These are phyloP conservation scores for Pseudomugil tenellus DNA, from an alignment of 2,797 vertebrate species.

Conservation along the genomic window DNA sequence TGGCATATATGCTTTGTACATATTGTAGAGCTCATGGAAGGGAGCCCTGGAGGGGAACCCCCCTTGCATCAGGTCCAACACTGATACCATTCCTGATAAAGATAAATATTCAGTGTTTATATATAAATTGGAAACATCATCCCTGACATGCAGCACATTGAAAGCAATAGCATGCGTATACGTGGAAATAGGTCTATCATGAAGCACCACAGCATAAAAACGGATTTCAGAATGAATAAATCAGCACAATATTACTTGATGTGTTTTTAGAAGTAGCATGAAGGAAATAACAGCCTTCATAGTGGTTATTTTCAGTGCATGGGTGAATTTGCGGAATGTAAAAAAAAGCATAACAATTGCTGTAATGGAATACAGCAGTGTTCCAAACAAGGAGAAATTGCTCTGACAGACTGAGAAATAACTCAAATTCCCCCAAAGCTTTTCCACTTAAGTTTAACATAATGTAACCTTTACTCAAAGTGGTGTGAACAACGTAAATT, in stretches of 20 bases:
- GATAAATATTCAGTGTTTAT: slow-evolving; percentile 5
- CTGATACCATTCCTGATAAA: slow-evolving; percentile 94
- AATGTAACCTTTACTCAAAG: neutral
- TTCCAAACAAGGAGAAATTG: slow-evolving; percentile 2
- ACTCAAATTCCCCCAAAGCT: neutral
- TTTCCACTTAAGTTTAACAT: neutral
- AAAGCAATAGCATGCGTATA: neutral
- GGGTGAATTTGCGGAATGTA: neutral
- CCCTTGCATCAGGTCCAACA: slow-evolving; percentile 98
- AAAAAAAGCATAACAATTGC: neutral
- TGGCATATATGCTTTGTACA: slow-evolving; percentile 98
- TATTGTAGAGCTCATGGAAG: slow-evolving; percentile 98
- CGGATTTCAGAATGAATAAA: neutral
- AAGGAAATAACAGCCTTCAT: neutral
- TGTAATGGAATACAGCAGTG: neutral
- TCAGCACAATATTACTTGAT: neutral
- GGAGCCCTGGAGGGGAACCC: slow-evolving; percentile 97
- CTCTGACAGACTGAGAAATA: slow-evolving; percentile 1
- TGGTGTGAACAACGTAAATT: slow-evolving; percentile 1
- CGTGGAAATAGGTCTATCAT: neutral
- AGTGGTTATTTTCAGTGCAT: neutral
- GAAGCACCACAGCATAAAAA: neutral
- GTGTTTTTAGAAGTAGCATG: neutral
- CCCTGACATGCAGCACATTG: neutral
- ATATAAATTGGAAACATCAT: slow-evolving; percentile 1